Evolutionary conservation across 2,797 vertebrate genomes (phyloP).

Genomic region (Xyrichtys novacula): DNA sequence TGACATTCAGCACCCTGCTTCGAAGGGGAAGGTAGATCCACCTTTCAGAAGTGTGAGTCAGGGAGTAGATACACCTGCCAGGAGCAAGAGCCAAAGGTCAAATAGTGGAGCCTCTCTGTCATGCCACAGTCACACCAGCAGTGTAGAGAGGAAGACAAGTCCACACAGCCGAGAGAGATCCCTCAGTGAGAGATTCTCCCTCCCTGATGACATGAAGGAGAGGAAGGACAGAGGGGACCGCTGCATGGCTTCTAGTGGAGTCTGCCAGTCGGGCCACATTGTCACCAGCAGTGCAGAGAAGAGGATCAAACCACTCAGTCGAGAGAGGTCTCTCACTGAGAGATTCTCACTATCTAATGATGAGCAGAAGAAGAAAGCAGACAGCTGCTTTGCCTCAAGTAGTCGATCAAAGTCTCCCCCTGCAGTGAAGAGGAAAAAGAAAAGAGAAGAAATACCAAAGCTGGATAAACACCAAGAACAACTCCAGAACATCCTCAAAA

Average conservation of each 20-base stretch:
- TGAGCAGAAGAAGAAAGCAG: constrained; percentile 24
- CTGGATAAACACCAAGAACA: constrained; percentile 47
- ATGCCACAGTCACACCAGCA: not conserved
- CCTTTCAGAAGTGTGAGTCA: not conserved
- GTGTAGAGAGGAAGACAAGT: constrained; percentile 6
- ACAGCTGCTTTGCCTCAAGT: not conserved
- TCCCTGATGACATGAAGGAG: not conserved
- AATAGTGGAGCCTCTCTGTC: not conserved
- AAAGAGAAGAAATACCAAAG: constrained; percentile 14
- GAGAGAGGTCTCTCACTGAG: not conserved
- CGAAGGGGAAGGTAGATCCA: not conserved
- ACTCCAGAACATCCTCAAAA: constrained; percentile 70
- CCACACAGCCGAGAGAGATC: not conserved
- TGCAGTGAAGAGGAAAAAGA: constrained; percentile 4
- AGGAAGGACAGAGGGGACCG: not conserved
- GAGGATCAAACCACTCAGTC: not conserved
- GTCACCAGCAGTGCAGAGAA: constrained; percentile 10
- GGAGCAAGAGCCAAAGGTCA: not conserved
- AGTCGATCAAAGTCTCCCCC: constrained; percentile 28
- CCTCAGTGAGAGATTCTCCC: not conserved
- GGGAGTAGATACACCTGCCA: not conserved
- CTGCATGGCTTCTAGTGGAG: not conserved
- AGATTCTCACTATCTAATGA: constrained; percentile 1
- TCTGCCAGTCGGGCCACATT: not conserved
- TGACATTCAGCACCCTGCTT: not conserved